A percentile compares a stretch with the other conserved stretches of the same genome.
Conservation (phyloP, 1,140 invertebrate species). For the Aphelenchoides fujianensis region DNA sequence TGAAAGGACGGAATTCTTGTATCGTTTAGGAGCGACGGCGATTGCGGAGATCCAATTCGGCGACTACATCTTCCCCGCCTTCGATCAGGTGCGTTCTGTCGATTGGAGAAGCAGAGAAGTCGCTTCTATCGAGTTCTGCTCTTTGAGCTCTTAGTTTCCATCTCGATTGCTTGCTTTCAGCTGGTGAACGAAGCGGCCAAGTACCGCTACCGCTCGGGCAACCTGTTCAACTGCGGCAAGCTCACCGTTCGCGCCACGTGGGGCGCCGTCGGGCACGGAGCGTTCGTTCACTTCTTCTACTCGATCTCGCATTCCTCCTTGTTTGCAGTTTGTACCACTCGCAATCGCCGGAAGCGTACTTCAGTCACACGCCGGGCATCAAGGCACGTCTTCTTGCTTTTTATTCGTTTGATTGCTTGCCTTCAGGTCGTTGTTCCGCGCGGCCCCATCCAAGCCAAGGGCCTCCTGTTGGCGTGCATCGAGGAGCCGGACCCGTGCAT, state of each 20-base stretch:
- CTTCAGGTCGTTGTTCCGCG: slow-evolving; percentile 91
- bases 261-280: slow-evolving; percentile 80
- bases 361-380: slow-evolving; percentile 90
- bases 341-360: slow-evolving; percentile 94
- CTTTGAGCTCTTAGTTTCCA: slow-evolving; percentile 70
- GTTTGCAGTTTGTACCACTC: slow-evolving; percentile 79
- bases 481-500: slow-evolving; percentile 88
- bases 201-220: slow-evolving; percentile 85
- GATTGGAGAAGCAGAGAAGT: slow-evolving; percentile 73
- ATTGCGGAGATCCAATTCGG: slow-evolving; percentile 99
- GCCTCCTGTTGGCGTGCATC: slow-evolving; percentile 85
- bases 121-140: too few species aligned
- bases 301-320: not conserved
- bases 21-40: too few species aligned
- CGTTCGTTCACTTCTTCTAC: slow-evolving; percentile 43
- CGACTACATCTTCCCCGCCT: slow-evolving; percentile 97
- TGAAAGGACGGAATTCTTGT: too few species aligned
- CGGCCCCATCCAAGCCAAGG: slow-evolving; percentile 91
- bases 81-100: slow-evolving; percentile 87
- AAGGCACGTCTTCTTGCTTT: too few species aligned
- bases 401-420: too few species aligned
- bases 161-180: slow-evolving; percentile 63
- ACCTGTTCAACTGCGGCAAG: slow-evolving; percentile 81
- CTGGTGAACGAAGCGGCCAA: slow-evolving; percentile 81
- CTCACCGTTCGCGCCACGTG: slow-evolving; percentile 85